phyloP scores from a whole-genome alignment of 2,888 invertebrate species.

The Cacoxenus indagator region DNA sequence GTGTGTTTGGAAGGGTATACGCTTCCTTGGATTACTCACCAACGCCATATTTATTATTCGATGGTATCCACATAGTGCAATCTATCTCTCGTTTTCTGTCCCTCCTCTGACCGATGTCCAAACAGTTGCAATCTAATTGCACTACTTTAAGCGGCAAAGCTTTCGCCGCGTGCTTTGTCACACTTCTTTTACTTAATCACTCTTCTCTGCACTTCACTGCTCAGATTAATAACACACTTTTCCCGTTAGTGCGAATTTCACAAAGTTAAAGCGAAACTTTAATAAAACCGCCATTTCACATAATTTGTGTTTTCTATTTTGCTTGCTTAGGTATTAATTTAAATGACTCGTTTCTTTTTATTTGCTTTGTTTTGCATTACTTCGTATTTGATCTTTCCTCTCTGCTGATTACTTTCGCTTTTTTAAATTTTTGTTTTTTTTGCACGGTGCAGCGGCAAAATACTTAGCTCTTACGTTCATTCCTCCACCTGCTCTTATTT shows the following conservation, averaged over 20 bases:
- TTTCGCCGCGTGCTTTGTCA: too few species aligned
- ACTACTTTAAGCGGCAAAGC: too few species aligned
- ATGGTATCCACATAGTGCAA: slow-evolving; percentile 70
- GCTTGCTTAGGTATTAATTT: neutral
- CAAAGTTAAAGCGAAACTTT: neutral
- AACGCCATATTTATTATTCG: slow-evolving; percentile 71
- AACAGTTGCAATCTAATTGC: too few species aligned
- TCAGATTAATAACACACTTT: neutral
- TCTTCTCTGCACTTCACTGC: neutral
- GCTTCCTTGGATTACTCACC: slow-evolving; percentile 60
- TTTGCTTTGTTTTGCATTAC: neutral
- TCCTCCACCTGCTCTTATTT: neutral
- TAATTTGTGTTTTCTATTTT: neutral
- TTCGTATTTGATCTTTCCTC: neutral
- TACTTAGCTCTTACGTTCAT: too few species aligned
- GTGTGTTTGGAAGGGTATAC: neutral
- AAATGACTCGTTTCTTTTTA: neutral
- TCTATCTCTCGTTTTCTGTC: slow-evolving; percentile 28
- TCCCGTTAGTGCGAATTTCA: neutral
- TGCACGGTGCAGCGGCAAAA: too few species aligned
- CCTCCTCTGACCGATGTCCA: too few species aligned
- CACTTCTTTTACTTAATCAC: neutral
- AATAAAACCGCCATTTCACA: neutral
- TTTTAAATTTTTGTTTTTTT: too few species aligned
- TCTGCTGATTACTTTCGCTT: too few species aligned